phyloP scores from a whole-genome alignment of 1,140 invertebrate genomes.

The Formica exsecta region DNA sequence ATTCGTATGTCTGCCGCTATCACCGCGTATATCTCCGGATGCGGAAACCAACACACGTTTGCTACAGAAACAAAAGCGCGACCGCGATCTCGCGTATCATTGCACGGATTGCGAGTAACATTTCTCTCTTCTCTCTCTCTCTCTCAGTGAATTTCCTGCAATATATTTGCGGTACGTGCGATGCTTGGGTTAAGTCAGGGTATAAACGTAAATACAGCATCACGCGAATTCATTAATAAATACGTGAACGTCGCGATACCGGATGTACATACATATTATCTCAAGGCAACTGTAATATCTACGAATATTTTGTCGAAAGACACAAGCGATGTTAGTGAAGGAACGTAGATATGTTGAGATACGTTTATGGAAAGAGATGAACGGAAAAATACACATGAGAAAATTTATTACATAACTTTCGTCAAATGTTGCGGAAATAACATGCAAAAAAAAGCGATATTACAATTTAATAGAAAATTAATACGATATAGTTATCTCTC shows the following conservation, averaged over 20 bases:
- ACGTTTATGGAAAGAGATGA: not conserved
- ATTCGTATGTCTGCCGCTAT: not conserved
- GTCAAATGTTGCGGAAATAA: too few relatives aligned
- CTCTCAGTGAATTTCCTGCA: conserved; percentile 31
- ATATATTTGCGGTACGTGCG: conserved; percentile 50
- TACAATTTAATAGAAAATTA: too few relatives aligned
- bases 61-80: conserved; percentile 36
- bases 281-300: not conserved
- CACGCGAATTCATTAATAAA: conserved; percentile 27
- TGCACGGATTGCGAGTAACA: conserved; percentile 5
- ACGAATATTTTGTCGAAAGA: not conserved
- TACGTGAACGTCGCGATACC: conserved; percentile 22
- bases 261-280: not conserved
- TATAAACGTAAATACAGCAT: conserved; percentile 40
- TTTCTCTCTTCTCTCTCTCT: not conserved
- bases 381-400: not conserved
- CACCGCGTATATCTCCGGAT: not conserved
- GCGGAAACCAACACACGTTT: not conserved
- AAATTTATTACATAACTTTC: not conserved
- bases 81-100: conserved; percentile 8
- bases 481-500: too few relatives aligned
- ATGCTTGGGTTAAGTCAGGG: conserved; percentile 17
- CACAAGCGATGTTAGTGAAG: not conserved
- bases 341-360: not conserved
- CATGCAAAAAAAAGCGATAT: too few relatives aligned